These are phyloP conservation scores for Vidua macroura DNA, from an alignment of 2,113 vertebrate genomes.

Conservation along the genomic window DNA sequence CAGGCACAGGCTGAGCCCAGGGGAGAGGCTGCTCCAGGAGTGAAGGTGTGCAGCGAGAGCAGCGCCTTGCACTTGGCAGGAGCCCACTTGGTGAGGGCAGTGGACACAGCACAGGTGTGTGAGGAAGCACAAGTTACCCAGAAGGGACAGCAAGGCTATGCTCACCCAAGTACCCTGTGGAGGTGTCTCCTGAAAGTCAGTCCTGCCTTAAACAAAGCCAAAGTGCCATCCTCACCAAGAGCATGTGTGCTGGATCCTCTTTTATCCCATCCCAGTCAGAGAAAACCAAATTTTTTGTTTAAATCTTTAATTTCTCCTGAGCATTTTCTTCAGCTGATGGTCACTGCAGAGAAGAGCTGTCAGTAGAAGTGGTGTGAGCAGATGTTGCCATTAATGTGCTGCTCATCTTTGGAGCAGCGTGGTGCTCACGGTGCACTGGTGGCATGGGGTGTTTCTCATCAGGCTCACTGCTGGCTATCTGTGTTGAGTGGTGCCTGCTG, in stretches of 20 bases:
- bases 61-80: accelerated
- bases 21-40: neutral
- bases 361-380: neutral
- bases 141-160: accelerated
- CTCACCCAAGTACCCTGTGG: accelerated
- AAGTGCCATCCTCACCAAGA: neutral
- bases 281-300: neutral
- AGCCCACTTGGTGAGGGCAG: neutral
- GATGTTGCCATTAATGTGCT: neutral
- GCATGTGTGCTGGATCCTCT: neutral
- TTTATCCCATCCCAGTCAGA: neutral
- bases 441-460: neutral
- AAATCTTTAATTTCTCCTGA: neutral
- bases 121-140: neutral
- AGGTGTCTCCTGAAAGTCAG: neutral
- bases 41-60: neutral
- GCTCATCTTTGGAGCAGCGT: accelerated
- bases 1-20: neutral
- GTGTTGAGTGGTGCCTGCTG: neutral
- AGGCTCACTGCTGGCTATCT: neutral
- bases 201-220: neutral
- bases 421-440: neutral
- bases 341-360: neutral
- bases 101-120: neutral
- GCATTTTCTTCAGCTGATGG: neutral